A percentile compares a stretch with the other conserved stretches of the same genome.
Evolutionary conservation across 53 echinoderm and acorn worm species (phyloP).

Genomic region (Luidia sarsii): DNA sequence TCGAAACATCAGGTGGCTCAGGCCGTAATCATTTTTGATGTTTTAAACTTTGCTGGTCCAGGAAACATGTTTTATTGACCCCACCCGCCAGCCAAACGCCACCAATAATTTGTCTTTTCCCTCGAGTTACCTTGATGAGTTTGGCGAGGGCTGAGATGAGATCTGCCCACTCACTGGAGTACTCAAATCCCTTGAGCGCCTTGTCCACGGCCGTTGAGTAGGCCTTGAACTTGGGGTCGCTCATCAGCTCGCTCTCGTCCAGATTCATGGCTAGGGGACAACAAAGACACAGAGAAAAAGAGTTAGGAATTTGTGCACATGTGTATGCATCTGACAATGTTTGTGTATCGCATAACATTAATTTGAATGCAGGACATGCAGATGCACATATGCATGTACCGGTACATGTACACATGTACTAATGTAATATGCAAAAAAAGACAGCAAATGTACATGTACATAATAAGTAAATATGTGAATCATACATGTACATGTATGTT

Average conservation of each 20-base stretch:
- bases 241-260: conserved; percentile 86
- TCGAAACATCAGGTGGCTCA: no score
- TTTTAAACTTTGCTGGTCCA: no score
- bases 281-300: not conserved
- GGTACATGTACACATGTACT: not conserved
- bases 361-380: not conserved
- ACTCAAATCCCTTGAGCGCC: conserved; percentile 95
- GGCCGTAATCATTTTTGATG: no score
- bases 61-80: no score
- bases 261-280: conserved; percentile 69
- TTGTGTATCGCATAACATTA: not conserved
- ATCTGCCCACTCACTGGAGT: conserved; percentile 99
- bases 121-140: conserved; percentile 78
- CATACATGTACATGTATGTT: not conserved
- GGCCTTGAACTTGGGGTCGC: conserved; percentile 84
- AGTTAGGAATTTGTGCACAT: not conserved
- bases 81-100: no score
- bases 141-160: conserved; percentile 97
- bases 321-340: not conserved
- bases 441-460: no score
- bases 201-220: conserved; percentile 93
- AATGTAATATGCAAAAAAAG: not conserved
- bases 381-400: not conserved
- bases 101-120: no score
- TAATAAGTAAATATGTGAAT: no score